A percentile compares a stretch with the other conserved stretches of the same genome.
phyloP scores from a whole-genome alignment of 1,140 invertebrate genomes.

The Papilio xuthus region DNA sequence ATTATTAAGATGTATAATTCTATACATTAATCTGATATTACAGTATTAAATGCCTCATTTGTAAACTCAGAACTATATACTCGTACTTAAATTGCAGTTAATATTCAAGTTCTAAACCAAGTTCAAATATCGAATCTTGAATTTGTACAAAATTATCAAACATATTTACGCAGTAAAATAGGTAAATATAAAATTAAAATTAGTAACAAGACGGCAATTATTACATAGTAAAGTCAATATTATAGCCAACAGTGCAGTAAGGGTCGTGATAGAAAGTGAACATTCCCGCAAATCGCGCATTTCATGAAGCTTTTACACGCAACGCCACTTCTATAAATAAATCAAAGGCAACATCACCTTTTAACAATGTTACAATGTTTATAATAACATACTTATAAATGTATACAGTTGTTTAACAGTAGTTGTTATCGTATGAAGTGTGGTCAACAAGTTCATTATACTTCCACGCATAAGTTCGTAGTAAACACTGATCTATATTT shows the following conservation, averaged over 20 bases:
- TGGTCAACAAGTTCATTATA: background rate
- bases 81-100: background rate
- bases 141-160: background rate
- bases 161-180: background rate
- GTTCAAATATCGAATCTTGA: background rate
- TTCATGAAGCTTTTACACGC: slow-evolving; percentile 28
- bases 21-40: too few relatives aligned
- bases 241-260: background rate
- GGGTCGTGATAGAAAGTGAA: slow-evolving; percentile 12
- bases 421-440: background rate
- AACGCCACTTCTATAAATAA: slow-evolving; percentile 22
- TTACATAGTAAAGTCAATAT: background rate
- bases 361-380: background rate
- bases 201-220: background rate
- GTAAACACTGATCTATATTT: too few relatives aligned
- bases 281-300: slow-evolving; percentile 13
- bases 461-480: too few relatives aligned
- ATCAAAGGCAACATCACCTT: slow-evolving; percentile 10
- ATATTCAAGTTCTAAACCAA: background rate
- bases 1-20: too few relatives aligned
- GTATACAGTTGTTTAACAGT: background rate
- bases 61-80: background rate
- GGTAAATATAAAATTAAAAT: background rate
- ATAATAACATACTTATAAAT: background rate
- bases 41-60: background rate